phyloP scores from a whole-genome alignment of 2,113 vertebrate species.

The Calypte anna region DNA sequence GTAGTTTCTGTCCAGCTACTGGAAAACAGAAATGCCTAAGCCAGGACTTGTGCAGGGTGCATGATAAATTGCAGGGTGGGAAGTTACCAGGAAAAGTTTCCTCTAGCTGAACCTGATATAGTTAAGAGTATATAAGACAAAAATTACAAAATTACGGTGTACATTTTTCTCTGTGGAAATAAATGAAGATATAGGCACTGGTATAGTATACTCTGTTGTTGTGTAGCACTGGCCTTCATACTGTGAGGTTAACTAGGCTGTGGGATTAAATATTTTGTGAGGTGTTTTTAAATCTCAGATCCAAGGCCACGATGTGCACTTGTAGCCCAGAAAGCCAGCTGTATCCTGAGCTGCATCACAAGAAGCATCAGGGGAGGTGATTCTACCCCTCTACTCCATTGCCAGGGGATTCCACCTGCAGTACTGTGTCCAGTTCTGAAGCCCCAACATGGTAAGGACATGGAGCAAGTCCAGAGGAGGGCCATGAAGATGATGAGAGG shows the following conservation, averaged over 20 bases:
- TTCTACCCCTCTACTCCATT: no score
- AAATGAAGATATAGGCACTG: not conserved
- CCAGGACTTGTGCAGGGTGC: not conserved
- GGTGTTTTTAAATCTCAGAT: not conserved
- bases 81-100: not conserved
- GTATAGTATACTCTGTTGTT: not conserved
- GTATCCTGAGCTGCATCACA: no score
- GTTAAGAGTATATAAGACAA: not conserved
- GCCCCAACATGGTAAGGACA: no score
- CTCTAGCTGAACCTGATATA: not conserved
- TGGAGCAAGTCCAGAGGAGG: no score
- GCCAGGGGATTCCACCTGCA: no score
- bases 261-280: not conserved
- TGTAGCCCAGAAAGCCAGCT: no score
- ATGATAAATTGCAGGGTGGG: not conserved
- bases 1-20: not conserved
- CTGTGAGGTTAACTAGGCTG: not conserved
- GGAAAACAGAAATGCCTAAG: not conserved
- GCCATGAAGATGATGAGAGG: no score
- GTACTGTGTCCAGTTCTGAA: no score
- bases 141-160: not conserved
- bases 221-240: not conserved
- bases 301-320: no score
- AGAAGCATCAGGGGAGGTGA: no score
- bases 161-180: not conserved